A percentile compares a stretch with the other conserved stretches of the same genome.
Conservation (phyloP, 2,888 invertebrate genomes). For the Schizotus pectinicornis region DNA sequence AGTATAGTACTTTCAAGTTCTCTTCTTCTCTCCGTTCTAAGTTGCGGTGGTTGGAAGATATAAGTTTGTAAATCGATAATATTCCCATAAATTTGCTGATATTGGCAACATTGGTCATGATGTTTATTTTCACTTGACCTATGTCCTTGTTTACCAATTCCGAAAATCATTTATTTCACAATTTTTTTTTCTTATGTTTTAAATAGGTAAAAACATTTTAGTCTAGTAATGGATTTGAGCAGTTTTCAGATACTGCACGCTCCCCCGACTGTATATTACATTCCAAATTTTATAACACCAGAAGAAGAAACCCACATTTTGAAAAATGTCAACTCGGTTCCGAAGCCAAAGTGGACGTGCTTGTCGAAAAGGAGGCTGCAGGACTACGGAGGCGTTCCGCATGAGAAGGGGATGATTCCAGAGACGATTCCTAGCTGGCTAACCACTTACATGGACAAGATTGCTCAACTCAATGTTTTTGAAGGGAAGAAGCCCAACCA, state of each 20-base stretch:
- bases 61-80: no score
- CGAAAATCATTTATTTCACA: no score
- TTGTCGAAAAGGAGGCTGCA: constrained; percentile 90
- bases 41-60: no score
- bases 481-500: constrained; percentile 83
- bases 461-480: constrained; percentile 73
- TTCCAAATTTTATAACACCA: constrained; percentile 84
- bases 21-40: no score
- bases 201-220: not conserved
- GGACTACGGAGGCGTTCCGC: constrained; percentile 97
- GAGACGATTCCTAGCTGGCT: constrained; percentile 91
- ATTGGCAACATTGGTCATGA: no score
- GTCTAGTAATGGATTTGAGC: constrained; percentile 38
- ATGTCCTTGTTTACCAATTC: no score
- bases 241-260: constrained; percentile 56
- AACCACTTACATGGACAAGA: constrained; percentile 70
- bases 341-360: constrained; percentile 96
- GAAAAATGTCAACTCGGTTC: constrained; percentile 76
- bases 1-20: no score
- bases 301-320: constrained; percentile 76
- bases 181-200: not conserved
- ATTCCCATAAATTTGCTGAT: no score
- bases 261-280: constrained; percentile 75
- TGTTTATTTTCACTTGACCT: no score
- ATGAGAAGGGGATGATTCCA: constrained; percentile 90